These are phyloP conservation scores for Tyto alba DNA, from an alignment of 2,113 vertebrate genomes.

Conservation along the genomic window DNA sequence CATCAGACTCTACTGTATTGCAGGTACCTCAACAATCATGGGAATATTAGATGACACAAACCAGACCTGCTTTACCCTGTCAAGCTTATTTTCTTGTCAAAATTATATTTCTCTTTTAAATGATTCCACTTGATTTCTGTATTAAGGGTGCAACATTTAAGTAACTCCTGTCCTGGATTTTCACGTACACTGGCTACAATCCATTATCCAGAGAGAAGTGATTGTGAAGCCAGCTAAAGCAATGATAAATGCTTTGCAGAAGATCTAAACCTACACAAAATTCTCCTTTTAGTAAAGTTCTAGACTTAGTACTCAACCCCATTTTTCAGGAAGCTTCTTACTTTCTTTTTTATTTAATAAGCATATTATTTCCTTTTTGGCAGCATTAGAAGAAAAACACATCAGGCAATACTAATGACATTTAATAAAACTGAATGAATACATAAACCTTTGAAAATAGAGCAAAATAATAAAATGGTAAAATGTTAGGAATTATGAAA, in stretches of 20 bases:
- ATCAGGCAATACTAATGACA: not conserved
- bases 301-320: not conserved
- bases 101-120: slow-evolving; percentile 22
- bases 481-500: not conserved
- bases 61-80: not conserved
- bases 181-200: not conserved
- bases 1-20: not conserved
- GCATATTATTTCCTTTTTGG: not conserved
- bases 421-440: not conserved
- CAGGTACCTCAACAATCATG: not conserved
- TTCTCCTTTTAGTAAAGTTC: not conserved
- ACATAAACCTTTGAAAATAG: not conserved
- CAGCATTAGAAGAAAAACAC: not conserved
- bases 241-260: not conserved
- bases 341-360: not conserved
- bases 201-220: not conserved
- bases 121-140: not conserved
- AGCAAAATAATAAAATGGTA: not conserved
- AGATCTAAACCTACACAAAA: not conserved
- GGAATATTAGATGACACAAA: not conserved
- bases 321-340: not conserved
- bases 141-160: not conserved
- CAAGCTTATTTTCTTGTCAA: slow-evolving; percentile 27
- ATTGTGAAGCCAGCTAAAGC: not conserved
- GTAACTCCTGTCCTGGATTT: not conserved